Percentiles rank a stretch among this genome's conserved stretches.
These are phyloP conservation scores for Bombus fervidus DNA, from an alignment of 1,140 invertebrate genomes.

Conservation along the genomic window DNA sequence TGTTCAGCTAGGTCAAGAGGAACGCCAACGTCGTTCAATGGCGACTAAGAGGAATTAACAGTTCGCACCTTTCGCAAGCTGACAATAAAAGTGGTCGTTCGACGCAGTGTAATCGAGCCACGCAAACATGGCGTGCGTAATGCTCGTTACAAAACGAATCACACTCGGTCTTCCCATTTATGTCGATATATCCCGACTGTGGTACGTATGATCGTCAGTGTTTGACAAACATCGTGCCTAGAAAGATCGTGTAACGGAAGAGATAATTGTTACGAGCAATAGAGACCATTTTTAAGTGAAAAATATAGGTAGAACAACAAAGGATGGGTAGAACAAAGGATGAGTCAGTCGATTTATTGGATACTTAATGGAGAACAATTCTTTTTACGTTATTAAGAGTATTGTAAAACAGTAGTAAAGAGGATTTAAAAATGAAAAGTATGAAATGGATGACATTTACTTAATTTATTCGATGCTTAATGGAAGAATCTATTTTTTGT, in stretches of 20 bases:
- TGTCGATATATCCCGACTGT: slow-evolving; percentile 2
- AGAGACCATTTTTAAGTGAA: not conserved
- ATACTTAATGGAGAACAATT: no score
- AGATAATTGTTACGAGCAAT: not conserved
- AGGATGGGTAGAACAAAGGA: not conserved
- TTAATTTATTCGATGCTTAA: not conserved
- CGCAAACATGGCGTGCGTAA: slow-evolving; percentile 16
- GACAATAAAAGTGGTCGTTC: slow-evolving; percentile 69
- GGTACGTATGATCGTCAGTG: not conserved
- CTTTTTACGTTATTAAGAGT: no score
- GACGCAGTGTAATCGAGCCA: slow-evolving; percentile 21
- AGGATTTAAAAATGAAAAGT: not conserved
- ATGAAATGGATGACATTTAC: not conserved
- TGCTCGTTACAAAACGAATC: slow-evolving; percentile 18
- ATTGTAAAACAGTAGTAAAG: no score
- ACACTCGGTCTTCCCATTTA: slow-evolving; percentile 2
- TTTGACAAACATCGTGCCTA: not conserved
- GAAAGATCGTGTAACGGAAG: not conserved
- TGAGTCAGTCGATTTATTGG: not conserved
- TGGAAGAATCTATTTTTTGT: not conserved
- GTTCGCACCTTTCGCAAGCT: slow-evolving; percentile 62
- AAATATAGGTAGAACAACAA: not conserved
- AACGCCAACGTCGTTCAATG: slow-evolving; percentile 57
- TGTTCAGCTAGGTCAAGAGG: slow-evolving; percentile 61
- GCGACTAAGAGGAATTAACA: slow-evolving; percentile 45